These are phyloP conservation scores for Onychostruthus taczanowskii DNA, from an alignment of 2,113 vertebrate genomes.

Conservation along the genomic window DNA sequence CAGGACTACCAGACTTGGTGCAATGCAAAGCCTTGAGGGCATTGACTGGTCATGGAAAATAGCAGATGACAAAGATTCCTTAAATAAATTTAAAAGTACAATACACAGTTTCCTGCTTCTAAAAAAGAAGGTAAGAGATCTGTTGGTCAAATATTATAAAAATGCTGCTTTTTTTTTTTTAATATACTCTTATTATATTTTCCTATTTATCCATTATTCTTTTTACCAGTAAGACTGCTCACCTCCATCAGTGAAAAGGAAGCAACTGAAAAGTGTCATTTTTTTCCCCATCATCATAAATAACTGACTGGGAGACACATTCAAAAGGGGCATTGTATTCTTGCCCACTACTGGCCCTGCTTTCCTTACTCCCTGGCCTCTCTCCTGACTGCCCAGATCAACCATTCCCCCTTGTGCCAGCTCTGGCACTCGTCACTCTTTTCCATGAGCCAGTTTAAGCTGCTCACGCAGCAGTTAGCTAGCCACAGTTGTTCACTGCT, in stretches of 20 bases:
- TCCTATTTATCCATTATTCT: neutral
- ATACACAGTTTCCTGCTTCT: neutral
- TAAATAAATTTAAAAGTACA: neutral
- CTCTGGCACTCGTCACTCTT: neutral
- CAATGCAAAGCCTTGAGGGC: neutral
- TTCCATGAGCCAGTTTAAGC: neutral
- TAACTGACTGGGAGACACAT: neutral
- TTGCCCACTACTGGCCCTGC: rapidly evolving
- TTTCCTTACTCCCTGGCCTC: neutral
- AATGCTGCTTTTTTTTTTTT: neutral
- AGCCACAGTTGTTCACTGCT: neutral
- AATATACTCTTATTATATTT: neutral
- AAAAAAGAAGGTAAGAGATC: neutral
- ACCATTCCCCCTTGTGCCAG: neutral
- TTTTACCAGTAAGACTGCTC: rapidly evolving
- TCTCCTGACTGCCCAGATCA: neutral
- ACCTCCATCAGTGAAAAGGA: neutral
- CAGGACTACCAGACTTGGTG: neutral
- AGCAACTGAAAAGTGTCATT: rapidly evolving
- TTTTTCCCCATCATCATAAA: neutral
- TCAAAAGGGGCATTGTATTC: neutral
- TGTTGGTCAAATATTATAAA: neutral
- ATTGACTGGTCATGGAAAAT: neutral
- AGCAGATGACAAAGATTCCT: neutral
- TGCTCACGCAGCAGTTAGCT: neutral